A percentile compares a stretch with the other conserved stretches of the same genome.
Conservation (phyloP, 2,113 vertebrate genomes). For the Hemiprocne comata region DNA sequence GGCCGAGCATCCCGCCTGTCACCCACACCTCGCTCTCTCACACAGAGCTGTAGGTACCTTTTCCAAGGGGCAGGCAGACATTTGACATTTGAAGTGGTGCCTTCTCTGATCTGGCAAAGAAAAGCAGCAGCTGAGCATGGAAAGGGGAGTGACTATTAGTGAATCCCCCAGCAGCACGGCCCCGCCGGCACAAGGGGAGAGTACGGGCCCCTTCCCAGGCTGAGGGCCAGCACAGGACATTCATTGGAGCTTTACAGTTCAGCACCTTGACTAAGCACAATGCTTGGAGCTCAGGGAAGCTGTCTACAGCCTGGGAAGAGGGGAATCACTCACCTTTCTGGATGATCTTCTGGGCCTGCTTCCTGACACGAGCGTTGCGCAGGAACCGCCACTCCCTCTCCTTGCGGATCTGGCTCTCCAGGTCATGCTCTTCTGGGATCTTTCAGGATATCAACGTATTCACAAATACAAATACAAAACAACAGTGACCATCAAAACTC, state of each 20-base stretch:
- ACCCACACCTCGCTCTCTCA: accelerated
- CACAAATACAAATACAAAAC: not conserved
- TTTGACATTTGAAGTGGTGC: accelerated
- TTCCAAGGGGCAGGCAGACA: not conserved
- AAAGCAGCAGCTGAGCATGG: not conserved
- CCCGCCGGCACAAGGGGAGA: accelerated
- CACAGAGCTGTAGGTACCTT: accelerated
- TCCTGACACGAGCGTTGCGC: conserved; percentile 87
- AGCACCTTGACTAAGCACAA: accelerated
- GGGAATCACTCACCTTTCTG: conserved; percentile 83
- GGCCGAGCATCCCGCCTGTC: not conserved
- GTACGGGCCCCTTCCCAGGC: accelerated
- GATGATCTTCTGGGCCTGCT: conserved; percentile 87
- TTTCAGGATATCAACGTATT: not conserved
- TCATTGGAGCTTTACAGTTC: accelerated
- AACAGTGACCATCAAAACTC: not conserved
- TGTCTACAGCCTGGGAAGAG: not conserved
- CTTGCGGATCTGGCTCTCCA: conserved; percentile 94
- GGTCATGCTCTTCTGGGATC: conserved; percentile 95
- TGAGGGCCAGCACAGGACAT: accelerated
- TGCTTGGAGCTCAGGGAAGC: not conserved
- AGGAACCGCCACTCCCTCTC: conserved; percentile 96
- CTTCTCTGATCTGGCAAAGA: no score
- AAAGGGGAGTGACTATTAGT: accelerated
- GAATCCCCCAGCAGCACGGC: not conserved